Evolutionary conservation across 2,797 vertebrate genomes (phyloP), one percentile per base, ranked within the genome.

Genomic region (Zenarchopterus dispar): DNA sequence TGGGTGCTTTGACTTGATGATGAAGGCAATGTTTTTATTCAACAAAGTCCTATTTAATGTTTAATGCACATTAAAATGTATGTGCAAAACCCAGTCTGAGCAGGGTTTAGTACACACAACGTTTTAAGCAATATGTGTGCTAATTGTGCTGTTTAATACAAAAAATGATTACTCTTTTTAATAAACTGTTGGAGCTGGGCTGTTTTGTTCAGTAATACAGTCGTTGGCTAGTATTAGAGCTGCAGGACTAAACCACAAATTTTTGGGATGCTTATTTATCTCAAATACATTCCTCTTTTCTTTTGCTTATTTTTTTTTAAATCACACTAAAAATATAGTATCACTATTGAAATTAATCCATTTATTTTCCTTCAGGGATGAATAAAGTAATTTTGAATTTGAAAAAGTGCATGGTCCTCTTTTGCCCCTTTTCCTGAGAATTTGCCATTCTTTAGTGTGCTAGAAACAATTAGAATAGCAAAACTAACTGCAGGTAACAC

Each of bases 11-110:
- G 33, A 81, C 47, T 66, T 36, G 19, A 52, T 71, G 49, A 62
- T 46, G 26, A 45, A 46, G 56, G 33, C 24, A 51, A 56, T 41
- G 31, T 3, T 60, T 56, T 66, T 45, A 55, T 50, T 10, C 41
- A 53, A 52, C 21, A 67, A 73, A 44, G 75, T 72, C 56, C 62
- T 39, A 64, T 69, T 74, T 67, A 26, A 50, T 59, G 21, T 81
- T 73, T 56, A 82, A 81, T 65, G 66, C 61, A 78, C 67, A 50
- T 39, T 55, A 56, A 80, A 73, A 19, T n/a, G 11, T 50, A 51
- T 67, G 60, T 48, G 61, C 78, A 65, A 72, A 60, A 43, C 48
- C 48, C 60, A 53, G 36, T 62, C 28, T 50, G 18, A 36, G 6
- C 31, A 41, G 36, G 19, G 31, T 57, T 57, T 62, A 41, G 22